These are phyloP conservation scores for Zeugodacus cucurbitae DNA, from an alignment of 1,140 invertebrate species.

Conservation along the genomic window DNA sequence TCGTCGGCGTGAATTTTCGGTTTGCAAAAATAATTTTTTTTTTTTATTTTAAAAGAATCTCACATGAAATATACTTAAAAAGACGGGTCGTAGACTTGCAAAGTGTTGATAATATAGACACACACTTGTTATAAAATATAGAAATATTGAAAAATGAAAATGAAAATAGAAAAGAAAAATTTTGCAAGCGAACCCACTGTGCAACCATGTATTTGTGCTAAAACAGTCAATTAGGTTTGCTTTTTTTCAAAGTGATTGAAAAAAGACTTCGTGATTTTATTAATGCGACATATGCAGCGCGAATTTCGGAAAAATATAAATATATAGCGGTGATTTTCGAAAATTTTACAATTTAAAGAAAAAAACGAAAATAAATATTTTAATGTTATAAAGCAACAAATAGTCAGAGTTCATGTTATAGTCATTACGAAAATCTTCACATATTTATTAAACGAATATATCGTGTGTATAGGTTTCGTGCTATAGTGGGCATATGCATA, in stretches of 20 bases:
- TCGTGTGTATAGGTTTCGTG: background rate
- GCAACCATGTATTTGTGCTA: background rate
- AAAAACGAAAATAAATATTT: background rate
- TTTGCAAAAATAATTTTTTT: background rate
- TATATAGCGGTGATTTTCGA: background rate
- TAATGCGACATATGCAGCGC: too few species aligned
- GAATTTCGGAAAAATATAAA: background rate
- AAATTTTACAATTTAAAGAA: background rate
- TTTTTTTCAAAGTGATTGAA: background rate
- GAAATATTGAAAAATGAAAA: background rate
- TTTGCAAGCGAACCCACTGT: background rate
- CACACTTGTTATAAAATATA: too few species aligned
- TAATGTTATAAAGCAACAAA: background rate
- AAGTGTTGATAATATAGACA: too few species aligned
- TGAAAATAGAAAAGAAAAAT: too few species aligned
- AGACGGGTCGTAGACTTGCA: too few species aligned
- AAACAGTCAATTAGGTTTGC: background rate
- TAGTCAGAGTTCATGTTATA: slow-evolving; percentile 1
- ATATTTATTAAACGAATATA: too few species aligned
- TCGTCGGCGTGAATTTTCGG: slow-evolving; percentile 13
- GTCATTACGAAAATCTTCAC: background rate
- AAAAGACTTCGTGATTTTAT: too few species aligned
- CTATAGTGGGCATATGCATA: background rate
- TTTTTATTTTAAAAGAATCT: background rate
- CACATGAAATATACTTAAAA: background rate